Evolutionary conservation across 2,797 vertebrate species (phyloP).

Genomic region (Oceanodroma leucorhoa): DNA sequence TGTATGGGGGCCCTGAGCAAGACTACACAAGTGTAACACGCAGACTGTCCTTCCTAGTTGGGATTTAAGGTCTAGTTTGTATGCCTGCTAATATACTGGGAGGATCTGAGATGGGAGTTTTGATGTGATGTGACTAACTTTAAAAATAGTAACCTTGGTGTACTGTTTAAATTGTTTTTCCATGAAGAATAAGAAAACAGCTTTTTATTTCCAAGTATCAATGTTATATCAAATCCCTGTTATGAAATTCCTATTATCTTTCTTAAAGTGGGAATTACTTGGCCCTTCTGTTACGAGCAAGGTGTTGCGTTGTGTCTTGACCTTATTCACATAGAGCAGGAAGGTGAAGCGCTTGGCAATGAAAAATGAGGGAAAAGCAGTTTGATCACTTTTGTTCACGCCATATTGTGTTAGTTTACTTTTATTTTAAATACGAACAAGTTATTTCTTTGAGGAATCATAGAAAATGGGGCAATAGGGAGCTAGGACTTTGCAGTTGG

Average conservation of each 20-base stretch:
- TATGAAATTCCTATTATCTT: background rate
- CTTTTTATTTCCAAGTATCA: background rate
- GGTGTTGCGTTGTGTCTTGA: background rate
- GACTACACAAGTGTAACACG: no score
- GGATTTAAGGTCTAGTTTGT: background rate
- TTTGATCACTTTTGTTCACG: background rate
- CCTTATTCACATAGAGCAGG: background rate
- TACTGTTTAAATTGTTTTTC: background rate
- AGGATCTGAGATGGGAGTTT: background rate
- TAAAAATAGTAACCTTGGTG: background rate
- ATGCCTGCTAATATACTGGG: accelerated
- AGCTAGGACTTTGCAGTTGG: background rate
- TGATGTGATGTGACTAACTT: background rate
- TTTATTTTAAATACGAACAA: background rate
- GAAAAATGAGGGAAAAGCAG: background rate
- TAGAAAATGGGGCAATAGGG: background rate
- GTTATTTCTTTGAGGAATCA: background rate
- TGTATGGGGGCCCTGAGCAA: background rate
- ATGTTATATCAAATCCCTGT: background rate
- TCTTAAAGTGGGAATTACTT: background rate
- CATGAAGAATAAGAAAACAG: background rate
- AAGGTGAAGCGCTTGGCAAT: accelerated
- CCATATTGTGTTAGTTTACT: background rate
- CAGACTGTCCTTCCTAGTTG: background rate
- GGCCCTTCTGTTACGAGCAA: background rate